phyloP scores from a whole-genome alignment of 37 sponge, comb jelly and placozoan species.

The Halichondria panicea region DNA sequence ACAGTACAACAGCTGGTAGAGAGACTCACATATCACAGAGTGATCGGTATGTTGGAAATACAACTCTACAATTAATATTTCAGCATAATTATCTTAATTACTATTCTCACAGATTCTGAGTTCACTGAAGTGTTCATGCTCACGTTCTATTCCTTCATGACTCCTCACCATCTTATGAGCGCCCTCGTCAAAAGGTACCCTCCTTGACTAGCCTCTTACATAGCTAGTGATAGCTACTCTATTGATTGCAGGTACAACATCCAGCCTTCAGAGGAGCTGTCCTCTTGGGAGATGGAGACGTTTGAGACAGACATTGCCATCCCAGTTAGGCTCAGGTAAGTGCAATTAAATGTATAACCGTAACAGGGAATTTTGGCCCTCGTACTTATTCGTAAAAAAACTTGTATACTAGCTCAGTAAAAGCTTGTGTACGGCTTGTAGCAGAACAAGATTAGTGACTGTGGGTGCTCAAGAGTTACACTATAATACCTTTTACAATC shows the following conservation, averaged over 20 bases:
- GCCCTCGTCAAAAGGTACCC: slow-evolving; percentile 61
- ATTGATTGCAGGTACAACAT: slow-evolving; percentile 44
- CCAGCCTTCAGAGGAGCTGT: slow-evolving; percentile 21
- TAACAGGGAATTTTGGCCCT: no score
- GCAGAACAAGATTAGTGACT: no score
- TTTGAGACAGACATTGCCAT: slow-evolving; percentile 57
- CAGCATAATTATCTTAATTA: not conserved
- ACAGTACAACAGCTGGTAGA: slow-evolving; percentile 62
- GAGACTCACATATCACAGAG: slow-evolving; percentile 60
- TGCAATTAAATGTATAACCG: not conserved
- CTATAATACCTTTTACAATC: not conserved
- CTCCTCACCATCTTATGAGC: slow-evolving; percentile 54
- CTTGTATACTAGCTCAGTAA: no score
- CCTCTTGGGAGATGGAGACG: slow-evolving; percentile 29
- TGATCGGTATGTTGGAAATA: slow-evolving; percentile 42
- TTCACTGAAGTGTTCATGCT: slow-evolving; percentile 61
- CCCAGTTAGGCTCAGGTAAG: slow-evolving; percentile 70
- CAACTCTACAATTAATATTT: not conserved
- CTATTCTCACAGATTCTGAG: slow-evolving; percentile 56
- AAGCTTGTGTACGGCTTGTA: no score
- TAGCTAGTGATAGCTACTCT: not conserved
- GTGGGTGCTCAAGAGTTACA: not conserved
- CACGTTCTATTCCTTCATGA: slow-evolving; percentile 66
- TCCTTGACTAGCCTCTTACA: not conserved
- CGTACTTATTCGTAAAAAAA: no score